Conservation (phyloP, 2,797 vertebrate species). For the Menidia menidia region DNA sequence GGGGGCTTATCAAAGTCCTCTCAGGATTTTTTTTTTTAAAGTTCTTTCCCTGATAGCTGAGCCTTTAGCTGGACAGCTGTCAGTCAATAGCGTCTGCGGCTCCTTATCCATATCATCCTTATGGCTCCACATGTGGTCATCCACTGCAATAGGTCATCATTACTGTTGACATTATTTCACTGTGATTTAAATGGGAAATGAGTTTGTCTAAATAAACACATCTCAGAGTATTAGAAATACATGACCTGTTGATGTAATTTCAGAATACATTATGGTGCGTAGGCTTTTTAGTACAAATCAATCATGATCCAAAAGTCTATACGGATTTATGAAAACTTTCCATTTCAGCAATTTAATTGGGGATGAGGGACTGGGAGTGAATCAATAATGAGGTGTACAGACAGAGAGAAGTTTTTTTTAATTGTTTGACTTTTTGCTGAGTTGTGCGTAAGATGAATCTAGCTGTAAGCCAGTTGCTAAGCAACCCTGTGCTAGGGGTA, state of each 20-base stretch:
- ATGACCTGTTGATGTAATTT: conserved; percentile 79
- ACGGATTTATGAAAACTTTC: conserved; percentile 30
- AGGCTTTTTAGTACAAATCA: conserved; percentile 67
- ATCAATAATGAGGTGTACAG: conserved; percentile 53
- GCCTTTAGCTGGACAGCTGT: conserved; percentile 21
- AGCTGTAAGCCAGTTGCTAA: conserved; percentile 79
- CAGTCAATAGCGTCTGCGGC: conserved; percentile 28
- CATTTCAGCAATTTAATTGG: conserved; percentile 30
- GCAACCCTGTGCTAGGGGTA: conserved; percentile 74
- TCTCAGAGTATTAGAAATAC: conserved; percentile 86
- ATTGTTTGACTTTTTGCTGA: conserved; percentile 65
- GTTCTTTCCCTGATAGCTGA: conserved; percentile 19
- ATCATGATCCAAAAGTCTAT: conserved; percentile 25
- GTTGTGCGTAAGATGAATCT: conserved; percentile 66
- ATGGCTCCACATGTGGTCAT: conserved; percentile 60
- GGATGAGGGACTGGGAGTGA: conserved; percentile 30
- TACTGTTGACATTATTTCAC: conserved; percentile 62
- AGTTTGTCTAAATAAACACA: conserved; percentile 85
- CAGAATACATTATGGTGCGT: conserved; percentile 83
- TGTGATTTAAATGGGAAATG: conserved; percentile 76
- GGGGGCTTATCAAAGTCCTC: conserved; percentile 49
- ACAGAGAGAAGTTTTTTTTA: conserved; percentile 51
- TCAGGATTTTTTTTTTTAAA: conserved; percentile 1
- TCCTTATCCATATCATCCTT: conserved; percentile 47
- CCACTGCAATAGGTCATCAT: conserved; percentile 59